Percentiles rank a stretch among this genome's conserved stretches.
These are phyloP conservation scores for Bombylius major DNA, from an alignment of 2,888 invertebrate species.

Conservation along the genomic window DNA sequence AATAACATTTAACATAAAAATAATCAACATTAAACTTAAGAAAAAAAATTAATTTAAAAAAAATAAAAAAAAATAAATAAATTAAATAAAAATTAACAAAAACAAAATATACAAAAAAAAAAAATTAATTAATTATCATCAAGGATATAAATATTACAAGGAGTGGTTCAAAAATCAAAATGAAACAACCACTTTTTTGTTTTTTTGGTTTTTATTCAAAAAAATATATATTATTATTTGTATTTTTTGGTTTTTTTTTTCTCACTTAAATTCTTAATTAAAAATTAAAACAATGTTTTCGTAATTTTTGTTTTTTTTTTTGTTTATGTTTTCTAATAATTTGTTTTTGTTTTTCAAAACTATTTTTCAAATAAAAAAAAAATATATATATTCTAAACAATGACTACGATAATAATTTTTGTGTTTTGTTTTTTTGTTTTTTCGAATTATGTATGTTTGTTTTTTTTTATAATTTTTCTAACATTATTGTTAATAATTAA, in stretches of 20 bases:
- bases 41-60: background rate
- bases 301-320: background rate
- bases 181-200: background rate
- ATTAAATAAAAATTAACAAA: background rate
- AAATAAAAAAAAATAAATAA: slow-evolving; percentile 2
- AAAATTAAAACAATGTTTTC: background rate
- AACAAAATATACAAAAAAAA: background rate
- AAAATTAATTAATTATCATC: too few species aligned
- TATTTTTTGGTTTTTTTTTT: background rate
- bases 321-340: too few species aligned
- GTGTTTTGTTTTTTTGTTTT: too few species aligned
- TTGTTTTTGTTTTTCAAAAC: too few species aligned
- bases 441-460: too few species aligned
- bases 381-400: too few species aligned
- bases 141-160: background rate
- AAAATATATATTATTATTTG: background rate
- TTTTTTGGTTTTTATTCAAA: background rate
- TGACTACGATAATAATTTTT: too few species aligned
- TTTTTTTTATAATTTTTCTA: too few species aligned
- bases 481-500: too few species aligned
- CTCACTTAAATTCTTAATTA: background rate
- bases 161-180: background rate
- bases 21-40: background rate
- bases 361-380: too few species aligned
- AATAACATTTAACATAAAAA: too few species aligned